A percentile compares a stretch with the other conserved stretches of the same genome.
phyloP scores from a whole-genome alignment of 2,888 invertebrate genomes.

The Polymixis flavicincta region DNA sequence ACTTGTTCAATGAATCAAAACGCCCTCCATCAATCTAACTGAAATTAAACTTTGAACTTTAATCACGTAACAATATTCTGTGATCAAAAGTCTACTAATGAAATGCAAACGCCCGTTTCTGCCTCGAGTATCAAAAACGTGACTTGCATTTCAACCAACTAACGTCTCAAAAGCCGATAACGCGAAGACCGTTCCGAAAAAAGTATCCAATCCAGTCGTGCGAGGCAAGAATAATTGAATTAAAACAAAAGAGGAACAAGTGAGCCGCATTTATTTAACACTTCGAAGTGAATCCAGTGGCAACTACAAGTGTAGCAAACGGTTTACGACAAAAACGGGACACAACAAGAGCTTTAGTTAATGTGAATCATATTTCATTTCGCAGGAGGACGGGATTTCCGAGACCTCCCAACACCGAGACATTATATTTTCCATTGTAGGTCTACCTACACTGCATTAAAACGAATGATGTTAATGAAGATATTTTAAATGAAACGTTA shows the following conservation, averaged over 20 bases:
- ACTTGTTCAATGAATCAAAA: slow-evolving; percentile 58
- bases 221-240: slow-evolving; percentile 73
- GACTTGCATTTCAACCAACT: slow-evolving; percentile 62
- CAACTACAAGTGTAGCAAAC: slow-evolving; percentile 79
- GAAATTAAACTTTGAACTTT: slow-evolving; percentile 63
- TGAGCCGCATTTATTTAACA: slow-evolving; percentile 74
- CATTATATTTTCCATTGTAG: slow-evolving; percentile 76
- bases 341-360: slow-evolving; percentile 85
- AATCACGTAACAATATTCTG: slow-evolving; percentile 66
- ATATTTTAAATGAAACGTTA: slow-evolving; percentile 69
- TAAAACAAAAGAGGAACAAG: slow-evolving; percentile 72
- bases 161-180: slow-evolving; percentile 63
- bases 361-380: slow-evolving; percentile 87
- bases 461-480: slow-evolving; percentile 78
- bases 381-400: slow-evolving; percentile 80
- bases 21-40: slow-evolving; percentile 53
- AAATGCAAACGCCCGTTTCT: slow-evolving; percentile 66
- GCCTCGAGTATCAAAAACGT: slow-evolving; percentile 63
- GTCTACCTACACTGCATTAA: slow-evolving; percentile 76
- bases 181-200: slow-evolving; percentile 59
- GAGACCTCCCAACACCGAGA: slow-evolving; percentile 73
- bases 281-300: slow-evolving; percentile 77
- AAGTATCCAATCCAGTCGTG: slow-evolving; percentile 67
- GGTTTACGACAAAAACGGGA: slow-evolving; percentile 83
- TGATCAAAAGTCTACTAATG: slow-evolving; percentile 66